A percentile compares a stretch with the other conserved stretches of the same genome.
Conservation (phyloP, 92 coral and sea anemone genomes). For the Muricea muricata region DNA sequence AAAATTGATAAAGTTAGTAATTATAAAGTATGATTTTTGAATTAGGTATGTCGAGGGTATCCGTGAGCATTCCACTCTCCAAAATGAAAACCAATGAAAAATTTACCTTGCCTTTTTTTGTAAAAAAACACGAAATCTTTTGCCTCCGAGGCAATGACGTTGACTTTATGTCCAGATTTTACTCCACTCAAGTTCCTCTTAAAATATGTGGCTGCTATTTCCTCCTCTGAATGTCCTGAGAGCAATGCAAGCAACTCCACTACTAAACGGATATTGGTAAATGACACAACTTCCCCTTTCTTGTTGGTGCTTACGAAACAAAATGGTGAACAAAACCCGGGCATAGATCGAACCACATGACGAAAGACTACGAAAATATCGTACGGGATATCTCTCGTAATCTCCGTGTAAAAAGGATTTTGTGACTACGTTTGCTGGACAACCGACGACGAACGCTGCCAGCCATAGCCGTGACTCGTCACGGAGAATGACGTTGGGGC, state of each 20-base stretch:
- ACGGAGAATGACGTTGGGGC: background rate
- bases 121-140: background rate
- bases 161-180: background rate
- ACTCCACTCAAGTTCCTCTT: background rate
- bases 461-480: background rate
- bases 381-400: too few relatives aligned
- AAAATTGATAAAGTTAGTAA: too few relatives aligned
- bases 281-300: background rate
- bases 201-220: background rate
- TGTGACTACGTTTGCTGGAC: background rate
- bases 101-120: background rate
- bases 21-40: too few relatives aligned
- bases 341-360: background rate
- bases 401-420: background rate
- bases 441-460: background rate
- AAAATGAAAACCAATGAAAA: too few relatives aligned
- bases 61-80: background rate
- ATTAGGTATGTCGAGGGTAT: background rate
- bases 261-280: background rate
- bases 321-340: background rate
- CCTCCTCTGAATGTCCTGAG: background rate
- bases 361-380: background rate
- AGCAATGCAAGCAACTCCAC: background rate
- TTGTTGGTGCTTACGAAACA: background rate
- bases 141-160: background rate